Percentiles rank a stretch among this genome's conserved stretches.
Conservation (phyloP, 2,113 vertebrate species). For the Sisor rabdophorus region DNA sequence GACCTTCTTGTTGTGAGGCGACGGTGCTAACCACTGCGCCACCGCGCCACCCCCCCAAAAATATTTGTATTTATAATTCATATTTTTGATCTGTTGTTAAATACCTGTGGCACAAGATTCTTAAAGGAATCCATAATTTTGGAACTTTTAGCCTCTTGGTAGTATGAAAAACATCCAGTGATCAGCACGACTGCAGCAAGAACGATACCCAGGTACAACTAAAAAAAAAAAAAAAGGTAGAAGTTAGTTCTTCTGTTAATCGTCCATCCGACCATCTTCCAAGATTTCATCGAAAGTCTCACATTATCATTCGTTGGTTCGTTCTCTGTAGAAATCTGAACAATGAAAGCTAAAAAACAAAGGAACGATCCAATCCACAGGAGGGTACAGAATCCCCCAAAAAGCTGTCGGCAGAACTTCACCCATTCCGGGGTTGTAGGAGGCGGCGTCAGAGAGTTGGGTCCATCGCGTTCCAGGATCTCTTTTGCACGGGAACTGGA, state of each 20-base stretch:
- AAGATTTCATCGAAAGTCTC: slow-evolving; percentile 49
- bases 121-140: slow-evolving; percentile 99
- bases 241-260: background rate
- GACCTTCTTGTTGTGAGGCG: no score
- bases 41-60: background rate
- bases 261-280: background rate
- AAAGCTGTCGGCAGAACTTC: slow-evolving; percentile 92
- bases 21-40: no score
- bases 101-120: slow-evolving; percentile 95
- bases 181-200: slow-evolving; percentile 90
- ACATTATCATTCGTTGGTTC: slow-evolving; percentile 88
- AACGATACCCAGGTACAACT: slow-evolving; percentile 90
- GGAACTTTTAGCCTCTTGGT: slow-evolving; percentile 97
- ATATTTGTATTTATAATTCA: background rate
- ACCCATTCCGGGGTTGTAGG: slow-evolving; percentile 95
- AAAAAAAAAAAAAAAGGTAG: slow-evolving; percentile 39
- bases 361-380: slow-evolving; percentile 94
- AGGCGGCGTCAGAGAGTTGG: slow-evolving; percentile 89
- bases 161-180: slow-evolving; percentile 98
- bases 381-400: slow-evolving; percentile 87
- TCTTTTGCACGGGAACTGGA: slow-evolving; percentile 77
- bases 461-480: slow-evolving; percentile 87
- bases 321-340: slow-evolving; percentile 76
- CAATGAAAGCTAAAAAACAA: slow-evolving; percentile 86
- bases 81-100: background rate